phyloP scores from a whole-genome alignment of 1,140 invertebrate species.

The Physella acuta region DNA sequence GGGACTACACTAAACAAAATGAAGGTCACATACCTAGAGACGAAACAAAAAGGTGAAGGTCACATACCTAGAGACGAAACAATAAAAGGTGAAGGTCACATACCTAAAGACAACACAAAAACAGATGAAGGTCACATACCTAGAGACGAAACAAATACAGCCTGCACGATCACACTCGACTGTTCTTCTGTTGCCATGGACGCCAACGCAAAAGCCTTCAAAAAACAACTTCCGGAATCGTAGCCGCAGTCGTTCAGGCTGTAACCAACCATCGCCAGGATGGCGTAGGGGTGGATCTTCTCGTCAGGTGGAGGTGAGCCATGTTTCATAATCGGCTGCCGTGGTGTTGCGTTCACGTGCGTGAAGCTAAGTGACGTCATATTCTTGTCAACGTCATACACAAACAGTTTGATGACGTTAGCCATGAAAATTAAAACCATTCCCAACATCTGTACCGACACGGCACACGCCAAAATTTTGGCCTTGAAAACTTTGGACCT shows the following conservation, averaged over 20 bases:
- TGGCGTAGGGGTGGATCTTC: background rate
- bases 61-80: too few species aligned
- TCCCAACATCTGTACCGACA: background rate
- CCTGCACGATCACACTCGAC: background rate
- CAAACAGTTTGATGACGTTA: background rate
- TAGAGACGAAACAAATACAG: slow-evolving; percentile 8
- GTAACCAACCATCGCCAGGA: slow-evolving; percentile 15
- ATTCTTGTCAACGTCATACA: background rate
- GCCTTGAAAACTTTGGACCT: slow-evolving; percentile 14
- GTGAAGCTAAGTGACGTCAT: too few species aligned
- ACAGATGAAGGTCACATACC: background rate
- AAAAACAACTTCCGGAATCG: slow-evolving; percentile 13
- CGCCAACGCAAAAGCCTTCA: slow-evolving; percentile 11
- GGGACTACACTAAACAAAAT: too few species aligned
- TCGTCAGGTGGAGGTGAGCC: too few species aligned
- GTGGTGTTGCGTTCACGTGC: too few species aligned
- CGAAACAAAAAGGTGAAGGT: too few species aligned
- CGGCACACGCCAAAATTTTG: background rate
- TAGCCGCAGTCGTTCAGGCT: slow-evolving; percentile 10
- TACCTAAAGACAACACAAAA: too few species aligned
- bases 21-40: too few species aligned
- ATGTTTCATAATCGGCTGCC: too few species aligned
- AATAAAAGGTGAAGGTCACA: too few species aligned
- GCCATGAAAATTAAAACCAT: background rate
- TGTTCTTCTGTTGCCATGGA: background rate